A percentile compares a stretch with the other conserved stretches of the same genome.
Evolutionary conservation across 1,140 invertebrate species (phyloP).

Genomic region (Pteromalus puparum): DNA sequence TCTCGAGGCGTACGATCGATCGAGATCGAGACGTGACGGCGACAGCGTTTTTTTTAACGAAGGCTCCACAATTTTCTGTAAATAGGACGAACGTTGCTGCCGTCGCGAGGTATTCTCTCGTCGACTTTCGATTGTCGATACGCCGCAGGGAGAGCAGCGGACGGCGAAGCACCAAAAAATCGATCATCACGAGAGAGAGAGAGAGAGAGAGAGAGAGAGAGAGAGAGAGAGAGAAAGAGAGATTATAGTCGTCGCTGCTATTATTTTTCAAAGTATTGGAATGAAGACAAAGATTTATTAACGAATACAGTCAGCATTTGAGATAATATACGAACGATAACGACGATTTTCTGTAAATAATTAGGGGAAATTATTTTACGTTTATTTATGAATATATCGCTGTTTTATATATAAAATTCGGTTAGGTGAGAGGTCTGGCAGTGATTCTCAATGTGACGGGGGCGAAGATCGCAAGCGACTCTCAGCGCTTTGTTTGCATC

Average conservation of each 20-base stretch:
- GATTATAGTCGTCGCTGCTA: slow-evolving; percentile 20
- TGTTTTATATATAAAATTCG: slow-evolving; percentile 17
- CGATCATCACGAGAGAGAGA: background rate
- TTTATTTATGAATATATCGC: slow-evolving; percentile 38
- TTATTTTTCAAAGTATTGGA: slow-evolving; percentile 18
- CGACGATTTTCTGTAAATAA: slow-evolving; percentile 35
- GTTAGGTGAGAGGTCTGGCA: background rate
- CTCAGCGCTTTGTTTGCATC: background rate
- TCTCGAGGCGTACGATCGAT: background rate
- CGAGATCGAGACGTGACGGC: background rate
- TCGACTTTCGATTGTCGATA: background rate
- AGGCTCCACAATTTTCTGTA: slow-evolving; percentile 10
- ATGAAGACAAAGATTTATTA: background rate
- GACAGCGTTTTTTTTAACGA: background rate
- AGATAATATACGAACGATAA: slow-evolving; percentile 24
- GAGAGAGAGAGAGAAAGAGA: background rate
- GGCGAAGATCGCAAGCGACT: slow-evolving; percentile 13
- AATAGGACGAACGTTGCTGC: background rate
- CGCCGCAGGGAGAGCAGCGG: background rate
- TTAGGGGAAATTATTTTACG: slow-evolving; percentile 37
- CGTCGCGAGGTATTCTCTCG: slow-evolving; percentile 4
- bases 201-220: too few relatives aligned
- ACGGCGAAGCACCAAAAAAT: slow-evolving; percentile 31
- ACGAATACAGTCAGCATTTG: slow-evolving; percentile 15
- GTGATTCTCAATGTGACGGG: background rate